Conservation (phyloP, 2,113 vertebrate species). For the Oryctolagus cuniculus region mOryCun1.1 NC_091434.1:50182001-50182500, state of each 20-base stretch:
- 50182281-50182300: background rate
- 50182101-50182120: background rate
- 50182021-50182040: background rate
- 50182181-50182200: background rate
- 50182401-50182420: slow-evolving; percentile 12
- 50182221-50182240: slow-evolving; percentile 34
- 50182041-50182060: background rate
- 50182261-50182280: too few relatives aligned
- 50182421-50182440: slow-evolving; percentile 33
- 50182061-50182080: background rate
- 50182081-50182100: background rate
- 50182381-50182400: background rate
- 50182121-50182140: background rate
- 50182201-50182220: slow-evolving; percentile 43
- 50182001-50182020: background rate
- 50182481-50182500: background rate
- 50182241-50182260: background rate
- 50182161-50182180: slow-evolving; percentile 37
- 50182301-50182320: background rate
- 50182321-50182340: background rate
- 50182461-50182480: slow-evolving; percentile 32
- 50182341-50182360: background rate
- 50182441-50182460: background rate
- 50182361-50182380: background rate
- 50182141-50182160: slow-evolving; percentile 11